Percentiles rank a stretch among this genome's conserved stretches.
Conservation (phyloP, 1,140 invertebrate genomes). For the Formica selysi region DNA sequence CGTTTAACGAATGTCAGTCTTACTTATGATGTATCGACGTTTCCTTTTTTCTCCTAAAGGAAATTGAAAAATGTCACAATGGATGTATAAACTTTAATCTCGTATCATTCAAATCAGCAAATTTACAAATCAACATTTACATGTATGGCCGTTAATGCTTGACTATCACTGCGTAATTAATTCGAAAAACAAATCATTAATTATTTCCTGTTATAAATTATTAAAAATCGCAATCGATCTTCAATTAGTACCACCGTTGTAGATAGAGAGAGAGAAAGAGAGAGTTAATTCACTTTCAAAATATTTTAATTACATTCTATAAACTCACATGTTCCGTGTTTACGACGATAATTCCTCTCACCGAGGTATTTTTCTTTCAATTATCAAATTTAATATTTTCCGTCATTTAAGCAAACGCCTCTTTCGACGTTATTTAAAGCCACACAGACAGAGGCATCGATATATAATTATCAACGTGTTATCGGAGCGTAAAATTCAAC, state of each 20-base stretch:
- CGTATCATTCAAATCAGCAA: slow-evolving; percentile 6
- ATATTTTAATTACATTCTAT: background rate
- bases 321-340: background rate
- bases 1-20: slow-evolving; percentile 10
- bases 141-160: slow-evolving; percentile 41
- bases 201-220: slow-evolving; percentile 28
- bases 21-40: slow-evolving; percentile 10
- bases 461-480: slow-evolving; percentile 37
- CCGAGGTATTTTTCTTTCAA: background rate
- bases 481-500: slow-evolving; percentile 1
- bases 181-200: background rate
- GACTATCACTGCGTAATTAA: slow-evolving; percentile 23
- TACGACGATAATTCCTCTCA: background rate
- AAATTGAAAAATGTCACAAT: slow-evolving; percentile 27
- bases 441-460: slow-evolving; percentile 32
- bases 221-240: no score
- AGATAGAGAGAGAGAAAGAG: no score
- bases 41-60: background rate
- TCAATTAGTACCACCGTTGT: background rate
- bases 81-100: slow-evolving; percentile 6
- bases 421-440: slow-evolving; percentile 21
- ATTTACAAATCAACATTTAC: slow-evolving; percentile 27
- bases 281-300: background rate
- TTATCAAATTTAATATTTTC: background rate
- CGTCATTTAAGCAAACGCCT: background rate